A percentile compares a stretch with the other conserved stretches of the same genome.
Conservation (phyloP, 2,113 vertebrate genomes). For the Heloderma charlesbogerti region DNA sequence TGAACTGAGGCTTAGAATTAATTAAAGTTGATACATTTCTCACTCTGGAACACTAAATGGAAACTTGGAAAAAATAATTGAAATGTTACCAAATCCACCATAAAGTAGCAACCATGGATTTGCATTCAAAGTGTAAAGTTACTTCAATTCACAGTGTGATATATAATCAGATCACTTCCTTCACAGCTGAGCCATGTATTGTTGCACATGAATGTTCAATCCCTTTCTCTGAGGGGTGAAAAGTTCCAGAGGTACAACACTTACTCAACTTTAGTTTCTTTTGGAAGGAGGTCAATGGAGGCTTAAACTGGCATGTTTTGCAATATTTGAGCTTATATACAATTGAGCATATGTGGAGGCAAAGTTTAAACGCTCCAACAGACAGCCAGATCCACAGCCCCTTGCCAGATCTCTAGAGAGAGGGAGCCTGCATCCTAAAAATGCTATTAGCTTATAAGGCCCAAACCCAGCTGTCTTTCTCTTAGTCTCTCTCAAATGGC, state of each 20-base stretch:
- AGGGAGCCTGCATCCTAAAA: neutral
- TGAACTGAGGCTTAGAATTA: neutral
- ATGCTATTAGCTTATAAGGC: neutral
- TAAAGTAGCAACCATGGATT: neutral
- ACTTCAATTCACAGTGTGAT: neutral
- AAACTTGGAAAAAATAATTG: neutral
- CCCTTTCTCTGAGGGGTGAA: neutral
- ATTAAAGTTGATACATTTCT: slow-evolving; percentile 5
- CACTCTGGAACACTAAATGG: neutral
- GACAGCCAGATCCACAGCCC: neutral
- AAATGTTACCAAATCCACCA: neutral
- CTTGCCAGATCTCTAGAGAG: neutral
- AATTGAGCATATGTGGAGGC: neutral
- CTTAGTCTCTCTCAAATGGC: neutral
- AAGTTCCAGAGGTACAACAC: neutral
- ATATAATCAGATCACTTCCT: neutral
- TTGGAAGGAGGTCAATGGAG: neutral
- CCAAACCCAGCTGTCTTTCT: neutral
- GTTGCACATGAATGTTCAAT: neutral
- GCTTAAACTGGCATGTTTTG: neutral
- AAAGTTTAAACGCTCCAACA: neutral
- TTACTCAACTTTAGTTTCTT: neutral
- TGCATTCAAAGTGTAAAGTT: neutral
- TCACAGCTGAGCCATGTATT: neutral
- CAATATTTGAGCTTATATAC: neutral